Conservation (phyloP, 2,888 invertebrate species). For the Neoscelio sp. region DNA sequence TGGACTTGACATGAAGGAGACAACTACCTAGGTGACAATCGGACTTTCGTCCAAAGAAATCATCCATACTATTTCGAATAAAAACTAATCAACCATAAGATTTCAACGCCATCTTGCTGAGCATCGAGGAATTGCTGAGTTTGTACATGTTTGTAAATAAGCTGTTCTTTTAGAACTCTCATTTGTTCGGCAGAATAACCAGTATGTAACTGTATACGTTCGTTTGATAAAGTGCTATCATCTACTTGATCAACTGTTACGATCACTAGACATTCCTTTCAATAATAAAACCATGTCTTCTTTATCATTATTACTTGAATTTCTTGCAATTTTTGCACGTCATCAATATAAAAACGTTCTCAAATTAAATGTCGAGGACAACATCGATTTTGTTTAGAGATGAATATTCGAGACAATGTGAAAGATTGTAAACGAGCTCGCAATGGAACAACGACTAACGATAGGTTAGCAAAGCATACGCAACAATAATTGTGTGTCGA, state of each 20-base stretch:
- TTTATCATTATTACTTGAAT: conserved; percentile 11
- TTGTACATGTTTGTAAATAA: too few species aligned
- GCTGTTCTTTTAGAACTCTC: neutral
- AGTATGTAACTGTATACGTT: conserved; percentile 31
- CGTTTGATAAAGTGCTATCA: conserved; percentile 5
- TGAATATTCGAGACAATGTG: conserved; percentile 22
- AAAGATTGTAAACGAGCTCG: conserved; percentile 39
- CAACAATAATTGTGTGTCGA: conserved; percentile 37
- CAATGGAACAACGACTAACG: conserved; percentile 28
- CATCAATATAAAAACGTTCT: conserved; percentile 29
- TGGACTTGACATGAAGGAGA: conserved; percentile 25
- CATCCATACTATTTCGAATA: conserved; percentile 10
- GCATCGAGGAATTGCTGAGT: too few species aligned
- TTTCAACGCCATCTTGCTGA: too few species aligned
- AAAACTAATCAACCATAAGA: too few species aligned
- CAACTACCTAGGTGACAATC: too few species aligned
- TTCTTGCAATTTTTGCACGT: conserved; percentile 16
- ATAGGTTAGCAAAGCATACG: conserved; percentile 12
- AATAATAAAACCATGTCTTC: conserved; percentile 29
- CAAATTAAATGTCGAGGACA: conserved; percentile 37
- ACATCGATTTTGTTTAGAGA: conserved; percentile 39
- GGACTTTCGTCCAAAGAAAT: conserved; percentile 43
- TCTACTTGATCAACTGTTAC: conserved; percentile 30
- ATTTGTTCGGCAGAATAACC: conserved; percentile 24
- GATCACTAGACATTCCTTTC: conserved; percentile 3